Evolutionary conservation across 92 coral and sea anemone species (phyloP), one percentile per base, ranked within the genome.

Genomic region (Anthopleura xanthogrammica): DNA sequence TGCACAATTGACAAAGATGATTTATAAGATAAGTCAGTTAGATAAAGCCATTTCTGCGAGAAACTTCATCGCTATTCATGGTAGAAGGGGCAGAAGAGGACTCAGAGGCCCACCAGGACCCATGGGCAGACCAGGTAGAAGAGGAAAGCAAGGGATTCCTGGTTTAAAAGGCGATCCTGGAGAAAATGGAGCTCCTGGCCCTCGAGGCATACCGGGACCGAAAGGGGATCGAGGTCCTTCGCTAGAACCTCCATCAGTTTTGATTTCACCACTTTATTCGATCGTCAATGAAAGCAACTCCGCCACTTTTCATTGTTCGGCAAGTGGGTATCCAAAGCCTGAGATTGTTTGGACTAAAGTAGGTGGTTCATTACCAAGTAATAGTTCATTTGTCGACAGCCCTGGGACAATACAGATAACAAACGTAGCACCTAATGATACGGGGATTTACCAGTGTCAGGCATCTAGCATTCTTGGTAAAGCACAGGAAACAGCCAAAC

Each of bases 151-250:
- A 54, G 58, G 58, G 3, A 54, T 54, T 0, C 58, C 58, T 54
- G 58, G 58, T 54, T 54, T 54, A 14, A 54, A 54, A 54, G 58
- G 58, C 14, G 58, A 54, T 14, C 58, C 58, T 6, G 58, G 58
- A 54, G 14, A 54, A 54, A 54, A 54, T 54, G 58, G 58, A 11
- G 17, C 58, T 54, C 72, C 72, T 41, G 89, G 89, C 17, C 82
- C 58, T 11, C 58, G 58, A 54, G 58, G 58, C 58, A 54, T 54
- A 2, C 58, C 1, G 58, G 58, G 58, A 4, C 58, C 86, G 39
- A 86, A 65, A 42, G 90, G 90, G 56, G 82, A 82, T 6, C 87
- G 79, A 13, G 90, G 90, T 54, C 83, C 56, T 39, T 83, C 90
- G 52, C 22, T 64, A 48, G 60, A 72, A n/a, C 43, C 83, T 66